Conservation (phyloP, 2,113 vertebrate species). For the Parotia lawesii region DNA sequence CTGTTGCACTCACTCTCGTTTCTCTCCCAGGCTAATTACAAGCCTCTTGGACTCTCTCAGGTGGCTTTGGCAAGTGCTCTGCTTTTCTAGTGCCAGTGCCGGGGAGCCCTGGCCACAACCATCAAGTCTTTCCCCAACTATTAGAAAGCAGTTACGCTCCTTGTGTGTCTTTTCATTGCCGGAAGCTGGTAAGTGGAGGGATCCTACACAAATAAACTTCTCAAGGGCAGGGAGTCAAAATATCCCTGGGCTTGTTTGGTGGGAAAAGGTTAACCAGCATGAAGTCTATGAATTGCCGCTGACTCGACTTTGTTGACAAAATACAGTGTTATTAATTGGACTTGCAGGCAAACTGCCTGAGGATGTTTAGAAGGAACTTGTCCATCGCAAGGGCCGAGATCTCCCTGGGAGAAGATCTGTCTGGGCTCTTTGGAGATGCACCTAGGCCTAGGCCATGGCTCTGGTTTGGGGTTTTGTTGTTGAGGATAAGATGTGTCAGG, state of each 20-base stretch:
- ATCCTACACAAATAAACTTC: slow-evolving; percentile 41
- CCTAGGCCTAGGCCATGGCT: not conserved
- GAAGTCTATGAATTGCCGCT: not conserved
- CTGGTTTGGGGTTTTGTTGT: not conserved
- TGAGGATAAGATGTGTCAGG: not conserved
- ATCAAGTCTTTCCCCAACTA: not conserved
- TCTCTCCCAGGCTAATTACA: not conserved
- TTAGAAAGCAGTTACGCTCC: not conserved
- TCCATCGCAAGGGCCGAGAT: not conserved
- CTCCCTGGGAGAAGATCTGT: not conserved
- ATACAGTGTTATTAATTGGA: not conserved
- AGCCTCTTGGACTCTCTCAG: not conserved
- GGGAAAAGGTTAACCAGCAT: slow-evolving; percentile 16
- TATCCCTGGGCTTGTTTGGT: slow-evolving; percentile 9
- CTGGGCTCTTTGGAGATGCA: not conserved
- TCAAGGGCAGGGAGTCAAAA: slow-evolving; percentile 25
- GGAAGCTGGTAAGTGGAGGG: not conserved
- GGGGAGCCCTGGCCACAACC: not conserved
- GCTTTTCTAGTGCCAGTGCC: not conserved
- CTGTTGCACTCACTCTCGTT: not conserved
- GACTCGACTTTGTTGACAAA: slow-evolving; percentile 13
- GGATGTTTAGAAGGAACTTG: not conserved
- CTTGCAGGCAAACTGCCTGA: not conserved
- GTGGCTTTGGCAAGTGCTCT: slow-evolving; percentile 31
- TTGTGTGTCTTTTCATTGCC: not conserved